Base-by-base conservation (phyloP, 2,797 vertebrate genomes). In the Bradypodion ventrale region DNA sequence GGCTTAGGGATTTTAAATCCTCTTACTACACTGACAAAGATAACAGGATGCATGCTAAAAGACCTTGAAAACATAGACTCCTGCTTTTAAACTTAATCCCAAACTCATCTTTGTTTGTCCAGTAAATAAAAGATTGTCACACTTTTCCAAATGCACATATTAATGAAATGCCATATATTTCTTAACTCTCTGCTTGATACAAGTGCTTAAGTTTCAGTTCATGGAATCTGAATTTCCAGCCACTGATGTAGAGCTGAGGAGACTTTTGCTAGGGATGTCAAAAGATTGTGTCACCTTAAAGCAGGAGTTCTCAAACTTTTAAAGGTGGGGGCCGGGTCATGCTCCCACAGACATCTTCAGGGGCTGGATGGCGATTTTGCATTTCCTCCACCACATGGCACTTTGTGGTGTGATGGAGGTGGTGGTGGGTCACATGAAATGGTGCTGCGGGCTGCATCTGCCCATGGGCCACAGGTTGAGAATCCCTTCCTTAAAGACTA, bases 41-140 rank as follows among this genome's bases (percentile, higher is more conserved):
- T 89, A 93, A 92, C 42, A 92, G 76, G 87, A 90, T 91, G 60
- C 89, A 83, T 86, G 70, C n/a, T 74, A 63, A 83, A 73, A 85
- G 59, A 80, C 35, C 44, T 56, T 79, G 77, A 74, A 85, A 88
- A 80, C 44, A 62, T 69, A 12, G 69, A 85, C 87, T 85, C 32
- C 23, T 15, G 69, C 46, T 52, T 23, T 89, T 84, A 74, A 88
- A 82, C 23, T 80, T 80, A 62, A 1, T 78, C n/a, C 87, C 87
- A 80, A 86, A 77, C 15, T 65, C 13, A 7, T 62, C 84, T 37
- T 27, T 12, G 46, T 78, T 77, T 78, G 7, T 42, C 49, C 15
- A 69, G 0, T 80, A 81, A 82, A 82, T 52, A 25, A 32, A n/a
- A 60, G 78, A 3, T 87, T 49, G 74, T 49, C 27, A 60, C 19